Percentiles rank a stretch among this genome's conserved stretches.
phyloP scores from a whole-genome alignment of 2,797 vertebrate genomes.

The Syngnathus rostellatus region DNA sequence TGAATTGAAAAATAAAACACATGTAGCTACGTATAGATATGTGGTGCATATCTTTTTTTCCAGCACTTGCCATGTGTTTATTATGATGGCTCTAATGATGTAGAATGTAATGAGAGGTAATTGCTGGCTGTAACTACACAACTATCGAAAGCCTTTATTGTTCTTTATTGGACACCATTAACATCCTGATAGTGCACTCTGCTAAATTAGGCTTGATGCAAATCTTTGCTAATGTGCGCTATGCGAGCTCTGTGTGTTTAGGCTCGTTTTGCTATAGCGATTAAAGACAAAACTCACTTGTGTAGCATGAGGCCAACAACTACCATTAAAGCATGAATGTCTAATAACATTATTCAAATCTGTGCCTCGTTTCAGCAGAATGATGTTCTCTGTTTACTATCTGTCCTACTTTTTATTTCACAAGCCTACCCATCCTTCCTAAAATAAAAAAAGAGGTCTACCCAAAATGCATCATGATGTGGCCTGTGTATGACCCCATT shows the following conservation, averaged over 20 bases:
- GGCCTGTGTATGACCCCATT: conserved; percentile 61
- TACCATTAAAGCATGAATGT: conserved; percentile 26
- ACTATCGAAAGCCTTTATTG: conserved; percentile 53
- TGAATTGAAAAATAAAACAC: conserved; percentile 10
- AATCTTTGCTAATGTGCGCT: conserved; percentile 58
- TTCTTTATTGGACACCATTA: conserved; percentile 60
- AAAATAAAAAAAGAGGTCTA: conserved; percentile 39
- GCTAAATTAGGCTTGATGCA: conserved; percentile 59
- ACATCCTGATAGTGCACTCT: conserved; percentile 50
- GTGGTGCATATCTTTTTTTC: conserved; percentile 37
- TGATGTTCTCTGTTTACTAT: conserved; percentile 42
- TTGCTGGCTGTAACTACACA: conserved; percentile 46
- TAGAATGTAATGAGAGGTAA: conserved; percentile 54
- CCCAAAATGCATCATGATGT: conserved; percentile 57
- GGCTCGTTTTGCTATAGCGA: conserved; percentile 37
- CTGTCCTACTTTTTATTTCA: conserved; percentile 44
- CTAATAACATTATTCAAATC: conserved; percentile 49
- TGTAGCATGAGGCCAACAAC: conserved; percentile 31
- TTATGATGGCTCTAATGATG: conserved; percentile 50
- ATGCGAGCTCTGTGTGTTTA: conserved; percentile 51
- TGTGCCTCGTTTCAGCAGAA: conserved; percentile 38
- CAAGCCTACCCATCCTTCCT: conserved; percentile 23
- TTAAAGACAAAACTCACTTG: conserved; percentile 35
- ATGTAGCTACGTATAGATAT: conserved; percentile 23
- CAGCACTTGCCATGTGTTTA: conserved; percentile 54